Evolutionary conservation across 2,113 vertebrate genomes (phyloP).

Genomic region (Poecile atricapillus): DNA sequence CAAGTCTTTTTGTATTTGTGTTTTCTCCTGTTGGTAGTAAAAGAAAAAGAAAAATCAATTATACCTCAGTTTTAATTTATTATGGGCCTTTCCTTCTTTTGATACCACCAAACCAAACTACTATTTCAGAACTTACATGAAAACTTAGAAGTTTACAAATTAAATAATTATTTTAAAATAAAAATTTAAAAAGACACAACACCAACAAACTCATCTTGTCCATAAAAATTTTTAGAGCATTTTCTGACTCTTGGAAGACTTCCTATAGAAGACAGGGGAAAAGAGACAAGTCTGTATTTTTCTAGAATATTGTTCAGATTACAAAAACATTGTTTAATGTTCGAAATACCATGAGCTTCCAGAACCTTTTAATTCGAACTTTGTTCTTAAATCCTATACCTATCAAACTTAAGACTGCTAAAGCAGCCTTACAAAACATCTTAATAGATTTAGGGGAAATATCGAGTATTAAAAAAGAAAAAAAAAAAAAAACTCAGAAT

Average conservation of each 20-base stretch:
- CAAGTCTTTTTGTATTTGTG: slow-evolving; percentile 92
- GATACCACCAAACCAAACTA: neutral
- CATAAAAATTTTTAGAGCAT: neutral
- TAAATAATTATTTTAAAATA: neutral
- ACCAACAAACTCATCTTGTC: neutral
- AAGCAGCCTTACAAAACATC: neutral
- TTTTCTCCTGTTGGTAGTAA: slow-evolving; percentile 78
- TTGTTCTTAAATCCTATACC: neutral
- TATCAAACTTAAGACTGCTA: neutral
- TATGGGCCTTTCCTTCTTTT: neutral
- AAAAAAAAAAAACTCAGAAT: neutral
- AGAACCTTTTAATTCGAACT: neutral
- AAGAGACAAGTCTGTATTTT: neutral
- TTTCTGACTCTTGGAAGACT: neutral
- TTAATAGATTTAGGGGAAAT: neutral
- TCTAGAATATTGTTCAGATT: neutral
- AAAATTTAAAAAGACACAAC: neutral
- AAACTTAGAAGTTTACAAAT: neutral
- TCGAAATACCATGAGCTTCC: neutral
- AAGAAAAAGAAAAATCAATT: neutral
- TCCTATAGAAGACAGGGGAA: neutral
- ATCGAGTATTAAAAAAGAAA: neutral
- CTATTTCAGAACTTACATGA: neutral
- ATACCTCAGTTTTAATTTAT: neutral
- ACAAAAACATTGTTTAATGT: neutral